Conservation (phyloP, 2,888 invertebrate species). For the Camptogramma bilineatum region DNA sequence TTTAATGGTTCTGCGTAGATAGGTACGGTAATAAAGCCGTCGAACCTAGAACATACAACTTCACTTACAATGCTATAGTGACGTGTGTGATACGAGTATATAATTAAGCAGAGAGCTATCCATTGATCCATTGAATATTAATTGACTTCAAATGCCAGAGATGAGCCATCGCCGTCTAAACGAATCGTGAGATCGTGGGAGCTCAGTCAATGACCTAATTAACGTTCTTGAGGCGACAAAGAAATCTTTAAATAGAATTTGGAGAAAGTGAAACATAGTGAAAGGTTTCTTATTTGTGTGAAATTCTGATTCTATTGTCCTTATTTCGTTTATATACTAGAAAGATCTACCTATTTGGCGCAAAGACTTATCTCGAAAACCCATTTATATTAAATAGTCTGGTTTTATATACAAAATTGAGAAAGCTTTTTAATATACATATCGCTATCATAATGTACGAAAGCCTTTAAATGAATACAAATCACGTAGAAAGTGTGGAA, state of each 20-base stretch:
- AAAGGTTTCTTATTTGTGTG: conserved; percentile 23
- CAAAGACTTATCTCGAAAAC: neutral
- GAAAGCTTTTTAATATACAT: too few relatives aligned
- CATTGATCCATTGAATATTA: conserved; percentile 23
- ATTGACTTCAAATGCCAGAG: conserved; percentile 29
- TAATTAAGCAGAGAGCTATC: conserved; percentile 15
- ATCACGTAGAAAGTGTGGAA: too few relatives aligned
- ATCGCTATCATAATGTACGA: too few relatives aligned
- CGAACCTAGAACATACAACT: neutral
- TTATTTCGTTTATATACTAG: conserved; percentile 6
- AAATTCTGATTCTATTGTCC: conserved; percentile 23
- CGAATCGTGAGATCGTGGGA: conserved; percentile 36
- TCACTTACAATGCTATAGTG: neutral
- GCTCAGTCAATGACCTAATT: conserved; percentile 43
- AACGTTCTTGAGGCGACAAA: conserved; percentile 32
- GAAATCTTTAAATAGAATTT: conserved; percentile 30
- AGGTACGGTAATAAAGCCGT: neutral
- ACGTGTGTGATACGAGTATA: neutral
- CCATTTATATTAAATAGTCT: too few relatives aligned
- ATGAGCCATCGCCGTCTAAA: conserved; percentile 27
- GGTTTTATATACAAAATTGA: too few relatives aligned
- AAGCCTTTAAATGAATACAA: too few relatives aligned
- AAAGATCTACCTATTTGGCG: neutral
- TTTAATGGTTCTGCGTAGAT: neutral
- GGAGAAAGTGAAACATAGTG: conserved; percentile 30